A percentile compares a stretch with the other conserved stretches of the same genome.
phyloP scores from a whole-genome alignment of 2,888 invertebrate genomes.

The Pogonocherus hispidulus region DNA sequence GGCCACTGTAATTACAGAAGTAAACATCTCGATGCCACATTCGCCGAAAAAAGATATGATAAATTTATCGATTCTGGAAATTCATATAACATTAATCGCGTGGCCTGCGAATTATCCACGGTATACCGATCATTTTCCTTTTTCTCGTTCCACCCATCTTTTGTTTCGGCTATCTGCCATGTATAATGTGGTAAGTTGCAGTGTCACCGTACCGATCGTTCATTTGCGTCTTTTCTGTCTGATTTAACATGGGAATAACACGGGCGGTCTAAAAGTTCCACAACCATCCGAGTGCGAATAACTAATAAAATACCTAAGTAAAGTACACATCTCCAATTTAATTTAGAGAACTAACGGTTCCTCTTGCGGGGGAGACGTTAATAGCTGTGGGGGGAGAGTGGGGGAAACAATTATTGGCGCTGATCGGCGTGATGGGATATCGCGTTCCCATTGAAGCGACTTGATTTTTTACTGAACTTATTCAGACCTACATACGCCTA shows the following conservation, averaged over 20 bases:
- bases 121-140: too few species aligned
- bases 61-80: not conserved
- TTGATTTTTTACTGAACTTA: too few species aligned
- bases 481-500: too few species aligned
- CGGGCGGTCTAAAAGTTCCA: conserved; percentile 34
- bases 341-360: conserved; percentile 27
- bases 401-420: not conserved
- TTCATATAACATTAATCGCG: not conserved
- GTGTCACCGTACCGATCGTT: conserved; percentile 33
- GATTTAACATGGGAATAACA: conserved; percentile 37
- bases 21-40: too few species aligned
- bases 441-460: not conserved
- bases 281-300: conserved; percentile 35
- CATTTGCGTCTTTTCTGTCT: conserved; percentile 35
- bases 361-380: conserved; percentile 9
- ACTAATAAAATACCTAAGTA: conserved; percentile 31
- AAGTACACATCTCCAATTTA: conserved; percentile 26
- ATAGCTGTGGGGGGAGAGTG: not conserved
- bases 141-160: conserved; percentile 11
- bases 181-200: conserved; percentile 32
- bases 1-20: too few species aligned
- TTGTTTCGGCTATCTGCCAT: conserved; percentile 9
- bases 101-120: not conserved
- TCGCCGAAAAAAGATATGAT: too few species aligned
- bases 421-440: not conserved